phyloP scores from a whole-genome alignment of 2,888 invertebrate genomes.

The Tipula confusa region DNA sequence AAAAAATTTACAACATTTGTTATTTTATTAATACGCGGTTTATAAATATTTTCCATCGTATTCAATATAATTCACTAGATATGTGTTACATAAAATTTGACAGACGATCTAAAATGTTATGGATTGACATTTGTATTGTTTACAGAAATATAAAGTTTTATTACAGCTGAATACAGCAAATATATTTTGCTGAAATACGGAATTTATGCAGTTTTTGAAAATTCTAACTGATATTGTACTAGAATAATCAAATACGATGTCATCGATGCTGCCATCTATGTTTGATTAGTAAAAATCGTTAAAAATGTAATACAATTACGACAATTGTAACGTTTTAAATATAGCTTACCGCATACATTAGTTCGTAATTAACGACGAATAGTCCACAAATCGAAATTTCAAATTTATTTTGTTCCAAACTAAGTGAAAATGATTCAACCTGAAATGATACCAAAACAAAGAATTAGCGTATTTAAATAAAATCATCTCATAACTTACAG shows the following conservation, averaged over 20 bases:
- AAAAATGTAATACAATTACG: neutral
- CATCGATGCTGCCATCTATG: neutral
- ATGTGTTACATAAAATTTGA: neutral
- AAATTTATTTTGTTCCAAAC: constrained; percentile 4
- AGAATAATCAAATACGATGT: neutral
- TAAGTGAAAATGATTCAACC: neutral
- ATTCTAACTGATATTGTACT: neutral
- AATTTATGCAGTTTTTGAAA: neutral
- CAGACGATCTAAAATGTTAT: neutral
- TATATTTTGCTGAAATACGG: neutral
- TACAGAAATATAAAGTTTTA: neutral
- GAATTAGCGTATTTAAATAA: neutral
- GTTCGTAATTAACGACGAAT: neutral
- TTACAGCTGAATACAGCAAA: neutral
- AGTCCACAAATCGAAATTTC: neutral
- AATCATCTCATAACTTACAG: neutral
- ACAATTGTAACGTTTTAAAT: neutral
- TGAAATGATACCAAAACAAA: neutral
- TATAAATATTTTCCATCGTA: constrained; percentile 42
- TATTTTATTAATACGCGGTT: constrained; percentile 37
- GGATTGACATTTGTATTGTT: neutral
- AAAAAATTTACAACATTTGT: constrained; percentile 40
- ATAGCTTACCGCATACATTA: neutral
- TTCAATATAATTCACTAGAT: neutral
- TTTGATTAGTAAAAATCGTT: neutral